A percentile compares a stretch with the other conserved stretches of the same genome.
Conservation (phyloP, 2,113 vertebrate genomes). For the Zosterops pallidus region DNA sequence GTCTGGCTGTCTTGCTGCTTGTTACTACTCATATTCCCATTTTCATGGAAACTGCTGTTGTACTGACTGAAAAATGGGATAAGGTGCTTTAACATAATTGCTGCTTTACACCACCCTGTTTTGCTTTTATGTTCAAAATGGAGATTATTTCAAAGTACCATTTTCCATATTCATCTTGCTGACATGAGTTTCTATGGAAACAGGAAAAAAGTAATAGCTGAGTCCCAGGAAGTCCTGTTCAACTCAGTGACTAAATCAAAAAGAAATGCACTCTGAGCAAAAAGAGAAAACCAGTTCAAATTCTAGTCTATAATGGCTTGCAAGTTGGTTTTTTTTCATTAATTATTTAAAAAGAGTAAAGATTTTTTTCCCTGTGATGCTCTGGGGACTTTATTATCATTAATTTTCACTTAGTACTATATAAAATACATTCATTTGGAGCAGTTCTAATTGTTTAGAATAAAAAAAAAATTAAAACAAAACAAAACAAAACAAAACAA, state of each 20-base stretch:
- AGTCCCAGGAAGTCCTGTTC: background rate
- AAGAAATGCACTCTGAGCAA: background rate
- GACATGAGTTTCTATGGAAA: slow-evolving; percentile 52
- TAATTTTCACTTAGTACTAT: background rate
- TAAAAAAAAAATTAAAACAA: too few relatives aligned
- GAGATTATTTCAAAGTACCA: slow-evolving; percentile 43
- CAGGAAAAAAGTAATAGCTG: slow-evolving; percentile 3
- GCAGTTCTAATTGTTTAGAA: background rate
- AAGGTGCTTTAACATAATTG: slow-evolving; percentile 6
- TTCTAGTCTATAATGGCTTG: background rate
- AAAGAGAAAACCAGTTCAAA: background rate
- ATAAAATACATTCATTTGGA: background rate
- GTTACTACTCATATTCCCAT: background rate
- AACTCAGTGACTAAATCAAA: background rate
- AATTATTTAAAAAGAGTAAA: background rate
- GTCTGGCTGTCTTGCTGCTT: background rate
- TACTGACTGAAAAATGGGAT: slow-evolving; percentile 1
- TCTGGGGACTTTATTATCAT: background rate
- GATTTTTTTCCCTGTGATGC: background rate
- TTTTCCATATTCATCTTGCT: slow-evolving; percentile 33
- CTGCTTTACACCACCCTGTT: slow-evolving; percentile 4
- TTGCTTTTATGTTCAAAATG: slow-evolving; percentile 29
- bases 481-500: too few relatives aligned
- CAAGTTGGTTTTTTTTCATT: background rate
- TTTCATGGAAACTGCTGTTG: background rate